These are phyloP conservation scores for Microctenopoma lineatum DNA, from an alignment of 2,797 vertebrate species.

Conservation along the genomic window DNA sequence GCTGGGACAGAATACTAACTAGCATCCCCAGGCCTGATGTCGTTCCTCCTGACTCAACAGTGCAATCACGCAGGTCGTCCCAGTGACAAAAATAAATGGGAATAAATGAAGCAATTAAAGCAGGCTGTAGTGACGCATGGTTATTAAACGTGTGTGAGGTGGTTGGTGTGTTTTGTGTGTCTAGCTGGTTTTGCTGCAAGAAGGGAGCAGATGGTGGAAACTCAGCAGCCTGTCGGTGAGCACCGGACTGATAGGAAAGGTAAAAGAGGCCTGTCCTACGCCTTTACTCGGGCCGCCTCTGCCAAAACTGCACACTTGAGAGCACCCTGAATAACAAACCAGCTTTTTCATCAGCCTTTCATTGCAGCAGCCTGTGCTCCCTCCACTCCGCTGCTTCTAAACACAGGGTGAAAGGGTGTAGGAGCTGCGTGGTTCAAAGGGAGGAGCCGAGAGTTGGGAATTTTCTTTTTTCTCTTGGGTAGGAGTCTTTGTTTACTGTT, in stretches of 20 bases:
- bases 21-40: conserved; percentile 16
- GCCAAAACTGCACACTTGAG: conserved; percentile 64
- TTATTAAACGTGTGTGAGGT: conserved; percentile 55
- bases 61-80: conserved; percentile 53
- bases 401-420: conserved; percentile 53
- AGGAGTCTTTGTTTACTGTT: conserved; percentile 64
- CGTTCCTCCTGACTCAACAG: conserved; percentile 33
- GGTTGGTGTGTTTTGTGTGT: conserved; percentile 59
- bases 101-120: conserved; percentile 76
- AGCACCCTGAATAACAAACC: conserved; percentile 56
- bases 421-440: conserved; percentile 47
- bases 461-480: conserved; percentile 55
- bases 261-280: conserved; percentile 50
- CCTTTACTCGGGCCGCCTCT: conserved; percentile 24
- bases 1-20: conserved; percentile 55
- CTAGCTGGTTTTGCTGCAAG: conserved; percentile 54
- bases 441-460: conserved; percentile 42
- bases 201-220: conserved; percentile 58
- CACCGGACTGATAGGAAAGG: conserved; percentile 57
- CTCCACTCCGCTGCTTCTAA: conserved; percentile 55
- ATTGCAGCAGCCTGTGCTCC: conserved; percentile 39
- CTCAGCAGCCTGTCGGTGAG: conserved; percentile 47
- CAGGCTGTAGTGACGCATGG: conserved; percentile 17
- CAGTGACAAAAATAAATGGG: conserved; percentile 68
- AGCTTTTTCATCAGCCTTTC: conserved; percentile 54